These are phyloP conservation scores for Rallus limicola DNA, from an alignment of 2,113 vertebrate species.

Conservation along the genomic window DNA sequence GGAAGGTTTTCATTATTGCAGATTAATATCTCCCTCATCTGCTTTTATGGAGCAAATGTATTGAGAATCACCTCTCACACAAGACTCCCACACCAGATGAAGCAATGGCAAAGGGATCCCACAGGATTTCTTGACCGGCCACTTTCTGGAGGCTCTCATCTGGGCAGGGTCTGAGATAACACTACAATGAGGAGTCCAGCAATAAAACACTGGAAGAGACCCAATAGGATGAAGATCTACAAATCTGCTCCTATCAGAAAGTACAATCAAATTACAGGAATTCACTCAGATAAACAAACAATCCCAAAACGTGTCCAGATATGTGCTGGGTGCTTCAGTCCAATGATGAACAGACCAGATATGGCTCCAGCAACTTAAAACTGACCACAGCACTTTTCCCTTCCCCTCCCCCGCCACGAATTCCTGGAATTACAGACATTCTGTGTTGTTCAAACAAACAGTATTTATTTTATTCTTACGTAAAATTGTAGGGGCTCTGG, in stretches of 20 bases:
- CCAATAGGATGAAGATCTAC: not conserved
- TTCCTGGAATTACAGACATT: constrained; percentile 28
- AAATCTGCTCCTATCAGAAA: constrained; percentile 23
- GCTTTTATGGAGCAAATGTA: not conserved
- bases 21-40: constrained; percentile 3
- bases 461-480: constrained; percentile 65
- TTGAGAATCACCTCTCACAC: not conserved
- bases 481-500: not conserved
- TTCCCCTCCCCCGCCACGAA: not conserved
- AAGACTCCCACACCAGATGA: not conserved
- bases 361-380: not conserved
- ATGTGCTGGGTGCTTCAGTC: not conserved
- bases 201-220: not conserved
- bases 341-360: constrained; percentile 12
- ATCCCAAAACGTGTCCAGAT: constrained; percentile 20
- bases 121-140: not conserved
- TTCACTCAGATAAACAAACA: constrained; percentile 34
- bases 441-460: constrained; percentile 11
- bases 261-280: constrained; percentile 52
- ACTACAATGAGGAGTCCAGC: not conserved
- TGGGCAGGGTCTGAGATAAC: not conserved
- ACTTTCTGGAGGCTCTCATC: constrained; percentile 2
- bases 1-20: not conserved
- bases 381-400: constrained; percentile 33
- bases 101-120: not conserved